A percentile compares a stretch with the other conserved stretches of the same genome.
phyloP scores from a whole-genome alignment of 2,888 invertebrate species.

The Lomographa bimaculata region DNA sequence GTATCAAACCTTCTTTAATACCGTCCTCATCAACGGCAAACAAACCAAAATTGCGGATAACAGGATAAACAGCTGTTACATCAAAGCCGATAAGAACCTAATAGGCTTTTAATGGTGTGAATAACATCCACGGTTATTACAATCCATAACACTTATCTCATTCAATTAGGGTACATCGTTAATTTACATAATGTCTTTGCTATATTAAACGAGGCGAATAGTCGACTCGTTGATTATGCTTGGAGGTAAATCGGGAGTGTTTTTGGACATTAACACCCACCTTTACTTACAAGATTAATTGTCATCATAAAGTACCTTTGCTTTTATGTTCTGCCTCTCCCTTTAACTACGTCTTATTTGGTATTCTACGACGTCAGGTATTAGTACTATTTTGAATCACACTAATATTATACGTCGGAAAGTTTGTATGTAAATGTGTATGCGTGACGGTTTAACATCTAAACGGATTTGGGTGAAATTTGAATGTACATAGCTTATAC shows the following conservation, averaged over 20 bases:
- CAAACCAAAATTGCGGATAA: slow-evolving; percentile 4
- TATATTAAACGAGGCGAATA: slow-evolving; percentile 1
- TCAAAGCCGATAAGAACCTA: slow-evolving; percentile 8
- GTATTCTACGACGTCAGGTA: too few species aligned
- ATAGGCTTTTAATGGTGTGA: slow-evolving; percentile 19
- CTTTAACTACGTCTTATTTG: too few species aligned
- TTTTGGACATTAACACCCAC: slow-evolving; percentile 5
- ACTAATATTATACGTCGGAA: too few species aligned
- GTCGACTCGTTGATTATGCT: slow-evolving; percentile 1
- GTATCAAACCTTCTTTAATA: too few species aligned
- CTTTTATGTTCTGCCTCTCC: too few species aligned
- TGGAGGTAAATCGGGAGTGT: slow-evolving; percentile 7
- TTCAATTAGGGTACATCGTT: not conserved
- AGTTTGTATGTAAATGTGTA: too few species aligned
- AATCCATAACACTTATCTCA: slow-evolving; percentile 6
- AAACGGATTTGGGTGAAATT: too few species aligned
- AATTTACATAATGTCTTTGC: not conserved
- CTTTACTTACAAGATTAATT: slow-evolving; percentile 21
- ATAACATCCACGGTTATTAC: slow-evolving; percentile 1
- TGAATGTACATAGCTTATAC: too few species aligned
- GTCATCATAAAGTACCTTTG: slow-evolving; percentile 12
- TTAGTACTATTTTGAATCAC: too few species aligned
- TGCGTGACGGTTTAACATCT: too few species aligned
- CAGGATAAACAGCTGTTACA: slow-evolving; percentile 10
- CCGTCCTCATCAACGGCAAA: too few species aligned